These are phyloP conservation scores for Phaonia tiefii DNA, from an alignment of 2,888 invertebrate species.

Conservation along the genomic window DNA sequence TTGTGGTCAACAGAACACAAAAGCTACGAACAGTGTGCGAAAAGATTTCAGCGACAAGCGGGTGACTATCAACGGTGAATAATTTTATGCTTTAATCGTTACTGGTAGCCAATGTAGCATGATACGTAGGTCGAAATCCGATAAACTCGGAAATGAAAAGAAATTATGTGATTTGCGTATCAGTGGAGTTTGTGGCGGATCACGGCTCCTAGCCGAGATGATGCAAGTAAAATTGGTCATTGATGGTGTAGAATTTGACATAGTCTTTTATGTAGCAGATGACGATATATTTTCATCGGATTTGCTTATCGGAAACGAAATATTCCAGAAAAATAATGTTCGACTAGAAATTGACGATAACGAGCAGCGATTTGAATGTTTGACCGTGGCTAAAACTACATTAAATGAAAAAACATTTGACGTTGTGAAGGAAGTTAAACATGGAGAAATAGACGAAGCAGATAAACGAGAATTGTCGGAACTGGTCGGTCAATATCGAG, in stretches of 20 bases:
- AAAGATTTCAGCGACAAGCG: not conserved
- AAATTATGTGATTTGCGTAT: no score
- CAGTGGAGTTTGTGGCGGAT: slow-evolving; percentile 36
- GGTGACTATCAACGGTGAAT: slow-evolving; percentile 22
- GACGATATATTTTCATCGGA: no score
- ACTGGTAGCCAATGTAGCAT: slow-evolving; percentile 31
- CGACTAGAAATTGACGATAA: not conserved
- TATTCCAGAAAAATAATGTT: slow-evolving; percentile 20
- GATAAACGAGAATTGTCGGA: not conserved
- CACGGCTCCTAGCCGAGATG: slow-evolving; percentile 24
- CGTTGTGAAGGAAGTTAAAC: no score
- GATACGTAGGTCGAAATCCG: not conserved
- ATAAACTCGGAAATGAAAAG: no score
- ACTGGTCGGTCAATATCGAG: slow-evolving; percentile 40
- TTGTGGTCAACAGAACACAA: no score
- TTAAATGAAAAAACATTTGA: no score
- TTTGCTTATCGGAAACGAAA: slow-evolving; percentile 52
- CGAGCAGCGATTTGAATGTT: not conserved
- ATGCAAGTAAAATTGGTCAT: slow-evolving; percentile 38
- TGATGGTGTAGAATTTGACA: slow-evolving; percentile 44
- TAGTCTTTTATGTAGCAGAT: no score
- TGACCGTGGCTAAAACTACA: no score
- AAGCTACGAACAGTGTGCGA: not conserved
- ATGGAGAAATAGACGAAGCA: no score
- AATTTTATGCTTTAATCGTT: slow-evolving; percentile 38